Percentiles rank a stretch among this genome's conserved stretches.
Conservation (phyloP, 2,888 invertebrate species). For the Phymatocera aterrima region DNA sequence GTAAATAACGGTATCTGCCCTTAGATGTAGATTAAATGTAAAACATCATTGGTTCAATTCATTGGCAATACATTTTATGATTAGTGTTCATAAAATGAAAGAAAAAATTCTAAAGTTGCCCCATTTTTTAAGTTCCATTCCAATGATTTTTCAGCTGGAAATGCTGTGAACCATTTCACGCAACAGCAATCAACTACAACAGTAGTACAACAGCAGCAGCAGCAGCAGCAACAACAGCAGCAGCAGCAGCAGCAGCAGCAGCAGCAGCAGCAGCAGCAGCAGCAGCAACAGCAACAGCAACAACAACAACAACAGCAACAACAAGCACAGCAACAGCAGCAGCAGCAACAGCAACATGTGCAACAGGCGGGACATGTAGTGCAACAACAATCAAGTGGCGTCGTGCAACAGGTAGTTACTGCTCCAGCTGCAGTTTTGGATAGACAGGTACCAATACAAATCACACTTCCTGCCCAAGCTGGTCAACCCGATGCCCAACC, state of each 20-base stretch:
- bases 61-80: background rate
- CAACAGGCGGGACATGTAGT: constrained; percentile 54
- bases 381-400: constrained; percentile 59
- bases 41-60: background rate
- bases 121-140: background rate
- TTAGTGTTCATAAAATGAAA: background rate
- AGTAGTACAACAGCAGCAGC: constrained; percentile 49
- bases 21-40: background rate
- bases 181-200: constrained; percentile 55
- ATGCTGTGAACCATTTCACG: constrained; percentile 64
- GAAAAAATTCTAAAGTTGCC: background rate
- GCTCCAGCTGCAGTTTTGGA: constrained; percentile 74
- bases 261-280: constrained; percentile 58
- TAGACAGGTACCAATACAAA: constrained; percentile 78
- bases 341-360: constrained; percentile 59
- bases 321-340: constrained; percentile 55
- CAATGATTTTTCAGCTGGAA: constrained; percentile 45
- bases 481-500: constrained; percentile 83
- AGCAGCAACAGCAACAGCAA: constrained; percentile 50
- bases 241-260: constrained; percentile 61
- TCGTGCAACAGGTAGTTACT: constrained; percentile 68
- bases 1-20: background rate
- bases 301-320: constrained; percentile 52
- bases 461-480: constrained; percentile 89
- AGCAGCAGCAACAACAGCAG: constrained; percentile 58